Evolutionary conservation across 2,113 vertebrate genomes (phyloP), one percentile per base, ranked within the genome.

Genomic region (Sprattus sprattus): DNA sequence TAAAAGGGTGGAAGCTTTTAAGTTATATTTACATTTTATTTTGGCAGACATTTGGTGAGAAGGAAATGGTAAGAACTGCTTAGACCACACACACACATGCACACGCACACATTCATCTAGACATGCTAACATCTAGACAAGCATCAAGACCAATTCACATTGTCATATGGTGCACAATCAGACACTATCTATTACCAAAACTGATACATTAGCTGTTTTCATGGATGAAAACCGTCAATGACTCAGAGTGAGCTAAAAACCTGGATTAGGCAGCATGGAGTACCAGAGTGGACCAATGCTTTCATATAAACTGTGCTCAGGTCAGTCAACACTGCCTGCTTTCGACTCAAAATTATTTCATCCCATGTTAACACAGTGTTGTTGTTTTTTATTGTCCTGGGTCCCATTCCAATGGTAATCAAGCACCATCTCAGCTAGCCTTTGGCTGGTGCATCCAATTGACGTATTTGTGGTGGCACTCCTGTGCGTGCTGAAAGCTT

Each of bases 1-100:
- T 71, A 71, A 13, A 71, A 32, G 64, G 64, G 25, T 28, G 85
- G n/a, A 7, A 46, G 85, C 64, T 88, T 83, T 60, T 54, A 54
- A 18, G 52, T 54, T 52, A 52, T 86, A 84, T 84, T 45, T 32
- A 57, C 9, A 13, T n/a, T 11, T 78, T 71, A 71, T 32, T 71
- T 71, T 67, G 22, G 60, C 60, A 54, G 16, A 54, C 52, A 54
- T 67, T 71, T 32, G 64, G n/a, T 9, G 28, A 28, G 13, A 28
- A 9, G 64, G 57, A 64, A 32, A 25, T 32, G 64, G 8, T 71
- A 28, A 7, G 20, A 64, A 13, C 64, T 71, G 64, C 64, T 71
- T 1, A 28, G 64, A 71, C 64, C 64, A 71, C 64, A 71, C 64
- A 67, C 64, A 28, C n/a, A 67, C 64, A 67, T n/a, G 28, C 64